Conservation (phyloP, 2,888 invertebrate genomes). For the Coronaproctus castanopsis region DNA sequence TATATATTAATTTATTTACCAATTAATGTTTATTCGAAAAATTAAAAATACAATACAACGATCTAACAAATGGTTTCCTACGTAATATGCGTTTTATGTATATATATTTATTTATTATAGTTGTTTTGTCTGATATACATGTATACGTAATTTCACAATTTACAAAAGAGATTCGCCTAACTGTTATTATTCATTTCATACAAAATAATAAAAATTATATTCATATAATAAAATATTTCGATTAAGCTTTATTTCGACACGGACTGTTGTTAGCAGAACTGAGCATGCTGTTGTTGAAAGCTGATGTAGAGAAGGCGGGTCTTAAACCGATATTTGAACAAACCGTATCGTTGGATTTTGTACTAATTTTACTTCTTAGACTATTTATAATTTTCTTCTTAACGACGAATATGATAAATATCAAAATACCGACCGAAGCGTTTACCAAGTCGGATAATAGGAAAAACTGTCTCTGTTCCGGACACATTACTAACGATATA, state of each 20-base stretch:
- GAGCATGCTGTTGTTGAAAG: neutral
- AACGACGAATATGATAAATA: constrained; percentile 14
- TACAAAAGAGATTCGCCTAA: too few relatives aligned
- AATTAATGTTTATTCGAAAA: too few relatives aligned
- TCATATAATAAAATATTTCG: too few relatives aligned
- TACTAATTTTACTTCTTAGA: neutral
- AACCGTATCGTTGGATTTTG: neutral
- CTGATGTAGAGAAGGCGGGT: neutral
- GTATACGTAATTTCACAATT: too few relatives aligned
- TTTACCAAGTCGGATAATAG: constrained; percentile 14
- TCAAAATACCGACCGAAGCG: constrained; percentile 13
- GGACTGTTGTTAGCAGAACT: neutral
- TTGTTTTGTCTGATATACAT: too few relatives aligned
- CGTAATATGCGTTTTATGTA: too few relatives aligned
- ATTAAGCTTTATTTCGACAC: neutral
- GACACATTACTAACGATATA: constrained; percentile 5
- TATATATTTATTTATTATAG: too few relatives aligned
- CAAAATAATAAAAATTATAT: too few relatives aligned
- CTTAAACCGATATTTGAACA: neutral
- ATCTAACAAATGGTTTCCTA: too few relatives aligned
- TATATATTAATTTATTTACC: too few relatives aligned
- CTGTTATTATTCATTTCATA: too few relatives aligned
- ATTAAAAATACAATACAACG: too few relatives aligned
- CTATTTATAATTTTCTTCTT: constrained; percentile 13
- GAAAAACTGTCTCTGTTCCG: constrained; percentile 10